Base-by-base conservation (phyloP, 2,888 invertebrate genomes). In the Eilema griseolum region DNA sequence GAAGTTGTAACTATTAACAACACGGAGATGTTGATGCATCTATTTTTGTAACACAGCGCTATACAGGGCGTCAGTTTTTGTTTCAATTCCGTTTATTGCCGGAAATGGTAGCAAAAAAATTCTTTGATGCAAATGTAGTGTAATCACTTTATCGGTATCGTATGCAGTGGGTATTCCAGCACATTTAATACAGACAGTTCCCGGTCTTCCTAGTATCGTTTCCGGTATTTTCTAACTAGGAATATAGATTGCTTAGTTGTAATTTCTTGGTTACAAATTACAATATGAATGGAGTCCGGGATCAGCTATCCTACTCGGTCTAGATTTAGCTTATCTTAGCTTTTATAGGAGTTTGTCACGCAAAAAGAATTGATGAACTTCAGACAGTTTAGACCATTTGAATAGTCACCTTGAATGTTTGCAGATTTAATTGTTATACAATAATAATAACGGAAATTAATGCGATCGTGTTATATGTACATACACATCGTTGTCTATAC, bases 41-140 rank as follows among this genome's bases (percentile, higher is more conserved):
- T 67, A 71, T 71, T 71, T 71, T 63, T 37, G 37, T 64, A 33
- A 20, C 37, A 56, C 63, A 69, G 31, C 33, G 41, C 24, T 60
- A 57, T 63, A 28, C 63, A 52, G 59, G 4, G 64, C 59, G 8
- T 56, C 12, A 33, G 41, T 23, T 68, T 57, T 37, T 37, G 26
- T 60, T 63, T 67, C 26, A 1, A 24, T 61, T 67, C 26, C 16
- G 16, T 46, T 61, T 68, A 14, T 26, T 28, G 10, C 56, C 24
- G 56, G 33, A 26, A 56, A 62, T 23, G 3, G 24, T 3, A 24
- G 33, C 11, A 31, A 16, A 52, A 37, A 65, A 26, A 12, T 5
- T 23, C 57, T 59, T 59, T 59, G 14, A 59, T 14, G 12, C 23
- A 59, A 59, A 59, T 24, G 26, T 52, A 52, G 20, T 10, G 52